Base-by-base conservation (phyloP, 2,888 invertebrate species). In the Tachystola acroxantha region DNA sequence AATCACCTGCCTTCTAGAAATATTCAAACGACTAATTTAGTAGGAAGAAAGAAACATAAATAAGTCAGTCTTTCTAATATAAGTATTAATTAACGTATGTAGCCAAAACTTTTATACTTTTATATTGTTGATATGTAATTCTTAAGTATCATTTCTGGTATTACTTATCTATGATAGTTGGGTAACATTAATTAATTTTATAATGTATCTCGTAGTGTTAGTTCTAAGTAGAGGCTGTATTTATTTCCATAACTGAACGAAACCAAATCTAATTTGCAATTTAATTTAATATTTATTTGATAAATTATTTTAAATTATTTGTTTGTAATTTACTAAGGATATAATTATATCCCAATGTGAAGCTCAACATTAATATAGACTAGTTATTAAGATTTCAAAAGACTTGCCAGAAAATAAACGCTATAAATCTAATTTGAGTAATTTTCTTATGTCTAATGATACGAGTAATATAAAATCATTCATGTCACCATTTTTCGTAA, bases 231-330 rank as follows among this genome's bases (percentile, higher is more conserved):
- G 32, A 41, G 26, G 24, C 30, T 42, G 38, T 46, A 42, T 46
- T 31, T 39, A 33, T 39, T 28, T 41, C 39, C 40, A 49, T 36
- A n/a, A 24, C 16, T 24, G n/a, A 70, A 63, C 62, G 59, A 77
- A 67, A 69, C 79, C 81, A 79, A 81, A 82, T 66, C 56, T 42
- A 68, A 67, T 61, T 61, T 69, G 69, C 68, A 76, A 73, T 77
- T 60, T 76, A 55, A 53, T 36, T 43, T 49, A 48, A 46, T 59
- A 51, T 59, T 60, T 52, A 59, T 50, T 54, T 46, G 7, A 32
- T 64, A 62, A 60, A 53, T 53, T 63, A 55, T 53, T 54, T 51
- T 57, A 49, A 53, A 40, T 64, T 57, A 58, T 53, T 57, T n/a
- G 6, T 49, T 43, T 39, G 44, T 48, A 41, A 43, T 37, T 37